Conservation (phyloP, 2,888 invertebrate species). For the Andrena fulva region DNA sequence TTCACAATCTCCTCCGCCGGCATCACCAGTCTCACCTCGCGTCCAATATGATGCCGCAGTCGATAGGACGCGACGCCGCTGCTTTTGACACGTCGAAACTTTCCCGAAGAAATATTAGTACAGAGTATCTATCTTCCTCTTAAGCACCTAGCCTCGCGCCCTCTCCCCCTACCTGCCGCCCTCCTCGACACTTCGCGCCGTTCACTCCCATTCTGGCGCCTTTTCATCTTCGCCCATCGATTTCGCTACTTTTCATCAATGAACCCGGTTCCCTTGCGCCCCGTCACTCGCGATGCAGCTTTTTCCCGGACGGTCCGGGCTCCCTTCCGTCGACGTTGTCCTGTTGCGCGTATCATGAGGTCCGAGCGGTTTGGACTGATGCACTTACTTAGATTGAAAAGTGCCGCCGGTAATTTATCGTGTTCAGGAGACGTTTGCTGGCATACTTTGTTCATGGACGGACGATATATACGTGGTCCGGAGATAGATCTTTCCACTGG, state of each 20-base stretch:
- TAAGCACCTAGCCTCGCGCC: neutral
- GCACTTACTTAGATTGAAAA: slow-evolving; percentile 76
- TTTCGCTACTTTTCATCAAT: neutral
- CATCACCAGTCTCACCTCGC: slow-evolving; percentile 40
- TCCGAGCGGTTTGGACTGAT: slow-evolving; percentile 47
- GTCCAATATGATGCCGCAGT: slow-evolving; percentile 62
- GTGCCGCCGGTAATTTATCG: slow-evolving; percentile 62
- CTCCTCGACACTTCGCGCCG: neutral
- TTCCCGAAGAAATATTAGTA: slow-evolving; percentile 57
- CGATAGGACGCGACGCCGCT: slow-evolving; percentile 54
- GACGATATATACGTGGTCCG: neutral
- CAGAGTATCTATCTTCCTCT: neutral
- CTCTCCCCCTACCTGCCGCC: too few species aligned
- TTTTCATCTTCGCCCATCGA: neutral
- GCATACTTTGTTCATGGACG: neutral
- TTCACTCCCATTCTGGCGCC: neutral
- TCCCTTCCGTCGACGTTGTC: slow-evolving; percentile 14
- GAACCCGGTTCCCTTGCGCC: neutral
- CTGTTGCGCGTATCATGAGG: slow-evolving; percentile 40
- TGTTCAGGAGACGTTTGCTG: slow-evolving; percentile 29
- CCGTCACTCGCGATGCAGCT: neutral
- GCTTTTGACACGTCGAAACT: slow-evolving; percentile 61
- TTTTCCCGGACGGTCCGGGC: neutral
- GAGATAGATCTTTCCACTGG: neutral
- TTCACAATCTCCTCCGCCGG: slow-evolving; percentile 24